Evolutionary conservation across 2,113 vertebrate species (phyloP).

Genomic region (Pedionomus torquatus): DNA sequence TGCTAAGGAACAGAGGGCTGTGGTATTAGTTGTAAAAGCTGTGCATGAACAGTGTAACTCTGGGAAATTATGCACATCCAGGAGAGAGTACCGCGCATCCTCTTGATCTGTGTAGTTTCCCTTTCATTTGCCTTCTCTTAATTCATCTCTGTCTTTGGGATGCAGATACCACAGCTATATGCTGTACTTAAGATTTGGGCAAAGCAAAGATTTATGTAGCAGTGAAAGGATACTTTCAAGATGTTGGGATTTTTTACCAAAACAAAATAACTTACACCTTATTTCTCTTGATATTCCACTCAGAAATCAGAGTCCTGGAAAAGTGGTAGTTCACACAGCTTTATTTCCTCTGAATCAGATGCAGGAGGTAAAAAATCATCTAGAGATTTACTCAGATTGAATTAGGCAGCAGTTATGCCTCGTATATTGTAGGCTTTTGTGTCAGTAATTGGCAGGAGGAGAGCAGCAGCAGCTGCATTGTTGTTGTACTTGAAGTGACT

Average conservation of each 20-base stretch:
- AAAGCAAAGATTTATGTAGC: not conserved
- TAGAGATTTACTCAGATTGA: not conserved
- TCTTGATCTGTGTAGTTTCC: not conserved
- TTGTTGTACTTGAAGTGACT: not conserved
- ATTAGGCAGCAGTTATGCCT: not conserved
- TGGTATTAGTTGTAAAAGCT: not conserved
- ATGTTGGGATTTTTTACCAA: not conserved
- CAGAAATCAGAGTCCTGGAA: not conserved
- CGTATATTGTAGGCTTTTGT: not conserved
- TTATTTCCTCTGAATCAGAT: not conserved
- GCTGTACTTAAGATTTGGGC: not conserved
- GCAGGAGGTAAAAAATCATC: not conserved
- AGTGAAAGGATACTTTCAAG: not conserved
- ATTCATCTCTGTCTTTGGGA: not conserved
- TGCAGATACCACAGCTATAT: not conserved
- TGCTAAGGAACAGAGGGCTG: not conserved
- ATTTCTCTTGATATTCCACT: not conserved
- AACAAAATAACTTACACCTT: not conserved
- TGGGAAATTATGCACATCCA: not conserved
- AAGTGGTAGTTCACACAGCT: not conserved
- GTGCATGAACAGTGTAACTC: not conserved
- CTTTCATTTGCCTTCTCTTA: not conserved
- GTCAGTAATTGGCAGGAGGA: not conserved
- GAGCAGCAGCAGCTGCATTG: not conserved
- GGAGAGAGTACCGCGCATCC: not conserved